These are phyloP conservation scores for Phataginus tricuspis DNA, from an alignment of 2,797 vertebrate genomes.

Conservation along the genomic window DNA sequence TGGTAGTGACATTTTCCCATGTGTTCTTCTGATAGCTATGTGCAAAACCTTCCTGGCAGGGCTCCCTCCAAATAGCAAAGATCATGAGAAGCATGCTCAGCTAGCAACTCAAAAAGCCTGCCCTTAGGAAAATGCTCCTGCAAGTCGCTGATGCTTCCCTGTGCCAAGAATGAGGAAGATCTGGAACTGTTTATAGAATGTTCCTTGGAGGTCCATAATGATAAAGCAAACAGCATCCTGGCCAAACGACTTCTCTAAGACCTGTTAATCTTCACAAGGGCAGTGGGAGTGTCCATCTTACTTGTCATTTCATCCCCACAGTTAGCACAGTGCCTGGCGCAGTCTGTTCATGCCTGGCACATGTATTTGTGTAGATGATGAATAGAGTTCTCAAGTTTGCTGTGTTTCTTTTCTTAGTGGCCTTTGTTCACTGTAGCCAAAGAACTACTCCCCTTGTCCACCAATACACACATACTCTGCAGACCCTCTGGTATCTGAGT, in stretches of 20 bases:
- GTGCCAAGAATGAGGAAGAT: conserved; percentile 7
- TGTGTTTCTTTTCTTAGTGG: background rate
- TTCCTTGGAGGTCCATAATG: background rate
- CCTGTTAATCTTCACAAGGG: background rate
- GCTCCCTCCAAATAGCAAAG: conserved; percentile 56
- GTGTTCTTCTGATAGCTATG: conserved; percentile 52
- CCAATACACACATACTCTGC: background rate
- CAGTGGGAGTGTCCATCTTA: background rate
- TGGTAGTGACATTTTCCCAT: conserved; percentile 56
- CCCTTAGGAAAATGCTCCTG: conserved; percentile 12
- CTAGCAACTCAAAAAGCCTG: conserved; percentile 55
- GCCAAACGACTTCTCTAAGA: conserved; percentile 26
- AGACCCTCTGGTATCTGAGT: background rate
- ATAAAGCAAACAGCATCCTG: conserved; percentile 32
- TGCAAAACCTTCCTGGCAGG: conserved; percentile 63
- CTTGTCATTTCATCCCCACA: background rate
- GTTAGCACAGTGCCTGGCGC: background rate
- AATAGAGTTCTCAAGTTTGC: background rate
- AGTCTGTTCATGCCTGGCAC: background rate
- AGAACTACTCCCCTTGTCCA: background rate
- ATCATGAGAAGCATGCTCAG: conserved; percentile 54
- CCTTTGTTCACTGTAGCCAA: background rate
- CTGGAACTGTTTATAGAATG: conserved; percentile 33
- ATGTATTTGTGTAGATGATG: background rate
- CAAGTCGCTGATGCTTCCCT: background rate